Base-by-base conservation (phyloP, 2,888 invertebrate species). In the Amblyjoppa fuscipennis region DNA sequence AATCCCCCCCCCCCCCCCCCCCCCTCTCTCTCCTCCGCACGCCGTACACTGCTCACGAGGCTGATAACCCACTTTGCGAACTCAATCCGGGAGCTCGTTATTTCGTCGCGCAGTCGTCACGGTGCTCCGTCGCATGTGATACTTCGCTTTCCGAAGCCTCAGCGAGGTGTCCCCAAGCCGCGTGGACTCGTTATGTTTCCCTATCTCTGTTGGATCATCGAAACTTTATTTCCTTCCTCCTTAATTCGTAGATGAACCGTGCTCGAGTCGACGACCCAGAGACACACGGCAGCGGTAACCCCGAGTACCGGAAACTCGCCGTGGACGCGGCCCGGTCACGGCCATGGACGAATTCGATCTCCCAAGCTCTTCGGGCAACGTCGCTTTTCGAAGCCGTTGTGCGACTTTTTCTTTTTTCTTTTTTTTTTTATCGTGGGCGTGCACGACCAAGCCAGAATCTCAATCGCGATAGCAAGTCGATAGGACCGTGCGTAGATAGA, bases 271-370 rank as follows among this genome's bases (percentile, higher is more conserved):
- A 74, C 34, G 78, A 79, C 78, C 77, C 64, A 49, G 68, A 61
- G 53, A 56, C 34, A 75, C 59, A 28, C 28, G 59, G 59, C 59
- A 28, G 11, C 25, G 13, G 25, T 13, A 11, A 28, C 59, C 28
- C 28, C 25, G 59, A 7, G 59, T 28, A 59, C 59, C 59, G 59
- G 59, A 59, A 59, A 28, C 28, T 59, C 59, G 25, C 9, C 25
- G 59, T 28, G 28, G 64, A 45, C 34, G 16, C 66, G 66, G 80
- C 73, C 64, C 70, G 87, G 82, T 84, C 87, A 87, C 76, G 87
- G 87, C 82, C 87, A 84, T 66, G 84, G 80, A 74, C 83, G 77
- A 45, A 70, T 70, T 53, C 16, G 38, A 41, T 11, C 34, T 28
- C 41, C 49, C 25, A 61, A 31, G 16, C 16, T 64, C 31, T 34